phyloP scores from a whole-genome alignment of 2,797 vertebrate genomes.

The Streptopelia turtur region DNA sequence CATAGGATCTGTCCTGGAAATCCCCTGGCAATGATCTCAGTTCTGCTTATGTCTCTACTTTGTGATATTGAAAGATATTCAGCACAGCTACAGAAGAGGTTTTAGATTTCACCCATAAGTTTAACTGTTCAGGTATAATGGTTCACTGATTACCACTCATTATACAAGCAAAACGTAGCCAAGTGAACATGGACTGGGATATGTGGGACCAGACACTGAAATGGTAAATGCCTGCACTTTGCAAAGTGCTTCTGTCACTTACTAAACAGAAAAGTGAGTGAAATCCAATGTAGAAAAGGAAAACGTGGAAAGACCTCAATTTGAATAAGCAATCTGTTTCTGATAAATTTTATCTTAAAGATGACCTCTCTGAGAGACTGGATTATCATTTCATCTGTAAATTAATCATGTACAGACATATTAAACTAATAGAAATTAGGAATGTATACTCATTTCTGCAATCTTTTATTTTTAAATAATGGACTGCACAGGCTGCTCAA shows the following conservation, averaged over 20 bases:
- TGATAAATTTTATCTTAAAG: not conserved
- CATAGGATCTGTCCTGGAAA: not conserved
- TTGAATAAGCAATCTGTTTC: not conserved
- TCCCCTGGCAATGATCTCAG: not conserved
- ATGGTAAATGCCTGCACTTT: not conserved
- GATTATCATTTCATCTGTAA: not conserved
- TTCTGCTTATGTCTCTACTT: not conserved
- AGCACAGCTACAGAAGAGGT: not conserved
- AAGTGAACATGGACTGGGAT: not conserved
- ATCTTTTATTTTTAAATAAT: conserved; percentile 50
- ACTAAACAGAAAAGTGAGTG: not conserved
- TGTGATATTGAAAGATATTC: not conserved
- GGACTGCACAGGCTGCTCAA: conserved; percentile 80
- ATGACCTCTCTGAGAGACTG: not conserved
- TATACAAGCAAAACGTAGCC: not conserved
- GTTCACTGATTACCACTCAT: not conserved
- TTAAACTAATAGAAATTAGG: not conserved
- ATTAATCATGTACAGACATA: not conserved
- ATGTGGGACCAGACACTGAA: not conserved
- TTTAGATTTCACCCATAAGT: not conserved
- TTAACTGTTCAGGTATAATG: not conserved
- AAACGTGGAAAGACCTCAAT: not conserved
- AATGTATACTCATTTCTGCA: not conserved
- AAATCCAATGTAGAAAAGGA: not conserved
- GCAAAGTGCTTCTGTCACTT: not conserved